Base-by-base conservation (phyloP, 2,113 vertebrate species). In the Odontophorus gujanensis region DNA sequence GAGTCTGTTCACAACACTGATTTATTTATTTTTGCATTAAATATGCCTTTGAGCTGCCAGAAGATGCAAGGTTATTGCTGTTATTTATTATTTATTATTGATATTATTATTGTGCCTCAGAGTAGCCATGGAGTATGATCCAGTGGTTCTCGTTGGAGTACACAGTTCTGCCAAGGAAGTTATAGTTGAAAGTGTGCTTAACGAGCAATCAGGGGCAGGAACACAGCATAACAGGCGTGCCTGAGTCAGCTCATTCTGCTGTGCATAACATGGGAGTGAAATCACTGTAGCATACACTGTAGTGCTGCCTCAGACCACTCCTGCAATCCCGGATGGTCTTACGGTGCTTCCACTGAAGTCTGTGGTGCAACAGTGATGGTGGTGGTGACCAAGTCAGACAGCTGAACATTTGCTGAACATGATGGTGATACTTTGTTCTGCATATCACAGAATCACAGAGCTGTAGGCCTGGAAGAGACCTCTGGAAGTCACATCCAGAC, bases 1-100 rank as follows among this genome's bases (percentile, higher is more conserved):
- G 30, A 58, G 43, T 78, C 57, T 76, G 69, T 68, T 87, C 79
- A 53, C 57, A 84, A 61, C 36, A 65, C 57, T 80, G 55, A 88
- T 91, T 95, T 90, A 43, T 93, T 89, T 95, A 72, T 90, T 95
- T 93, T 90, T 81, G 21, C 40, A 87, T 66, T 66, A 79, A 83
- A 55, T 84, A 62, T 79, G 58, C 73, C 58, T 93, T 90, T 90
- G 43, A 81, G 62, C 65, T 90, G 48, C 74, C 72, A 86, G 76
- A 83, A 43, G 65, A 91, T 74, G 75, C 34, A 74, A 87, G 43
- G 57, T 58, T 94, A 79, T 79, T 81, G 80, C 66, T 68, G 13
- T 24, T 68, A 53, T 48, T 81, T 81, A 65, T 82, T 89, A 72
- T 74, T 91, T 94, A 62, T 67, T 63, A 63, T 32, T 48, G 36